Base-by-base conservation (phyloP, 2,797 vertebrate genomes). In the Pseudochirops corinnae region DNA sequence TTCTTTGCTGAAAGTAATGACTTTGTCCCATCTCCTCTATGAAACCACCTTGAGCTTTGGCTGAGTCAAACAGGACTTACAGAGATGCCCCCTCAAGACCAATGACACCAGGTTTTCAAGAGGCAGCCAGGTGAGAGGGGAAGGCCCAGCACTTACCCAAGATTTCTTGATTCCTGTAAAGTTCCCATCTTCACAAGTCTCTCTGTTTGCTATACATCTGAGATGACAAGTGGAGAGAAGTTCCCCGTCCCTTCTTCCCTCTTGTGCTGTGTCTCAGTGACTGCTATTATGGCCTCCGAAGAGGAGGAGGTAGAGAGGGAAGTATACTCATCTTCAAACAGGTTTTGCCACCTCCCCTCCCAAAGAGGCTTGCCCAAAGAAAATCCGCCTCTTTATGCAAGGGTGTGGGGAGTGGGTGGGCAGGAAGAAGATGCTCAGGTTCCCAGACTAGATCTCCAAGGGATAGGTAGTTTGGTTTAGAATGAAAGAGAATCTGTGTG, bases 311-410 rank as follows among this genome's bases (percentile, higher is more conserved):
- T 53, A 95, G 96, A 90, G 94, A 96, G 94, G 96, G 95, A 98
- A 96, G 97, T 50, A 96, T 96, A 97, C 93, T 96, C 94, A 90
- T 95, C 93, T 94, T 96, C 97, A 98, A 97, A 98, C 97, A 97
- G 97, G 97, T 98, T 98, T 97, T 96, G 94, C 97, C 92, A 97
- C 96, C 95, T 96, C 92, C 93, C 93, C 93, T 96, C 96, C 94
- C 94, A 93, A 95, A 94, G 39, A 97, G 94, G 97, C 96, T 87
- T 96, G 96, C 95, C 96, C 93, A 57, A 97, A 94, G 96, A 96
- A 95, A 92, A 94, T 95, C 90, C 53, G 60, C 92, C 92, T 96
- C 93, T 95, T 96, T 93, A 87, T 16, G 4, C 53, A 90, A 92
- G 93, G 94, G 92, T 96, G 96, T 39, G 94, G 97, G 91, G 21